Evolutionary conservation across 37 sponge, comb jelly and placozoan genomes (phyloP), one percentile per base, ranked within the genome.

Genomic region (Cladorhizidae sp.): DNA sequence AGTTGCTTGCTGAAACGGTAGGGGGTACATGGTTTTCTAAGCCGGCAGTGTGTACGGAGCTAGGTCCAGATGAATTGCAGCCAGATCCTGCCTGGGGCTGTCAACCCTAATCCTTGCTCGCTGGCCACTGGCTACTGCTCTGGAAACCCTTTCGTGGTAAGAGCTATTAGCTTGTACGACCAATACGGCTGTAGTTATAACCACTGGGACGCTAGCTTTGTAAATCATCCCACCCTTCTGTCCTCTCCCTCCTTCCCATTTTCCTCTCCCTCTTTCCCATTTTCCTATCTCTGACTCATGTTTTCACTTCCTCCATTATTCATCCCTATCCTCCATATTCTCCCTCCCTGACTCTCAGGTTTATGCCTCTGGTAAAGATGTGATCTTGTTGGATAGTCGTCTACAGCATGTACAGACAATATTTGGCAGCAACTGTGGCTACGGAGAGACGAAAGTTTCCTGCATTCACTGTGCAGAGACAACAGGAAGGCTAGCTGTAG

Each of bases 41-140:
- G 49, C 49, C 49, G 9, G 49, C 49, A 9, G 61, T 18, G 26
- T 59, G n/a, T 5, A 59, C 5, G 61, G n/a, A 59, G 61, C 61
- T 68, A 28, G 37, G 36, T 68, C 56, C n/a, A 28, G 25, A 87
- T 87, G 88, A 76, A 87, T 42, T 81, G 88, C 43, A 87, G 88
- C 58, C 82, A 87, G 88, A 81, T 85, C 20, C 70, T 94, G 3
- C 91, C 91, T 43, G 95, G 95, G 33, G 95, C 95, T 18, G 92
- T 91, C 36, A 91, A 91, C 68, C 73, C 68, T 0, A 91, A 89
- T 12, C 71, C 75, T 42, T 87, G 88, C 70, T 78, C 86, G 21
- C 67, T 83, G 28, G 72, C 91, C 17, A 79, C 84, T 28, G 95
- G 88, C 72, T 87, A 80, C 37, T 64, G 75, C 25, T 57, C 57